phyloP scores from a whole-genome alignment of 2,888 invertebrate species.

The Netelia virgata region DNA sequence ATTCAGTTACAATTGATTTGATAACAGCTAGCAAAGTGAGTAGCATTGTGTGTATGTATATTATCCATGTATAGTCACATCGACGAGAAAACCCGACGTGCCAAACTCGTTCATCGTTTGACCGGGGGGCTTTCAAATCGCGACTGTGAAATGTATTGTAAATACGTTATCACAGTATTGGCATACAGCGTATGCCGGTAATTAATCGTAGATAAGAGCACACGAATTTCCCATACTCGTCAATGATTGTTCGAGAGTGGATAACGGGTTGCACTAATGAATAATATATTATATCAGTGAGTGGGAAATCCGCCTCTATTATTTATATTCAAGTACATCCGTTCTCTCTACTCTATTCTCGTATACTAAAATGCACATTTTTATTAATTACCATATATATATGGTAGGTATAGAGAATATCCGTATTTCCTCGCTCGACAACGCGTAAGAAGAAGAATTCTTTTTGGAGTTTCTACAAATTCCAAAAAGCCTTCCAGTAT shows the following conservation, averaged over 20 bases:
- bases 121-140: slow-evolving; percentile 23
- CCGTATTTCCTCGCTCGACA: too few species aligned
- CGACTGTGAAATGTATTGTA: slow-evolving; percentile 28
- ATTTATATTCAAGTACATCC: background rate
- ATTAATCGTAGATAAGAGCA: slow-evolving; percentile 38
- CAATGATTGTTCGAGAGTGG: background rate
- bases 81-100: background rate
- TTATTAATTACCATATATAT: background rate
- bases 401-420: too few species aligned
- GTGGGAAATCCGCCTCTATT: background rate
- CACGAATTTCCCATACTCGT: background rate
- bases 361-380: background rate
- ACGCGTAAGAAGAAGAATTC: too few species aligned
- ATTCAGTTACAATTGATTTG: slow-evolving; percentile 48
- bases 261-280: slow-evolving; percentile 6
- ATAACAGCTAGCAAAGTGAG: slow-evolving; percentile 5
- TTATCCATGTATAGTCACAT: background rate
- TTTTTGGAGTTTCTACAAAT: too few species aligned
- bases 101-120: background rate
- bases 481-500: too few species aligned
- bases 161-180: slow-evolving; percentile 17
- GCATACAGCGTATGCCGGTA: slow-evolving; percentile 1
- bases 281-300: slow-evolving; percentile 2
- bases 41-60: slow-evolving; percentile 12
- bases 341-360: background rate